Conservation (phyloP, 2,888 invertebrate genomes). For the Elegia similella region DNA sequence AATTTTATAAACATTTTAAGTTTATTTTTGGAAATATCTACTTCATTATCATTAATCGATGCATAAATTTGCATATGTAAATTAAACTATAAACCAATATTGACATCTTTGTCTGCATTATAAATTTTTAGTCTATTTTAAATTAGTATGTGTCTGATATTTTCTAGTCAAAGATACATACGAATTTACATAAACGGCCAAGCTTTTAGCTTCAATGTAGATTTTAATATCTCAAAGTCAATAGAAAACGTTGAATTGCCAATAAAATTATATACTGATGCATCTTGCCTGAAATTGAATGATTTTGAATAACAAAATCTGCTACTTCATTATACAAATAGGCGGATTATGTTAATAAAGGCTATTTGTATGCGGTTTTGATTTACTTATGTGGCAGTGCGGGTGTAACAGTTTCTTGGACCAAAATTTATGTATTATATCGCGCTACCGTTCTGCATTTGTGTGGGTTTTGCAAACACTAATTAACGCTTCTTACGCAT, state of each 20-base stretch:
- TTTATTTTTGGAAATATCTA: background rate
- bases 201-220: conserved; percentile 39
- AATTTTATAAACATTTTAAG: conserved; percentile 2
- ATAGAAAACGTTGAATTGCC: conserved; percentile 41
- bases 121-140: background rate
- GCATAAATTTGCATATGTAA: conserved; percentile 3
- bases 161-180: background rate
- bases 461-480: conserved; percentile 68
- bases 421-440: conserved; percentile 70
- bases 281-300: conserved; percentile 52
- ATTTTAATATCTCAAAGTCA: conserved; percentile 39
- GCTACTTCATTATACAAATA: conserved; percentile 76
- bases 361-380: conserved; percentile 73
- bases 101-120: conserved; percentile 4
- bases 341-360: conserved; percentile 73
- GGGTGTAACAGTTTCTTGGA: conserved; percentile 62
- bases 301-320: conserved; percentile 62
- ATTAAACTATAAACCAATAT: conserved; percentile 1
- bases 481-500: conserved; percentile 51
- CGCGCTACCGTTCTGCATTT: conserved; percentile 68
- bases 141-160: background rate
- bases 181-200: conserved; percentile 38
- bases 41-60: conserved; percentile 4
- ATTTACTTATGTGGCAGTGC: conserved; percentile 64
- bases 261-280: conserved; percentile 53